These are phyloP conservation scores for Hyles lineata DNA, from an alignment of 2,888 invertebrate genomes.

Conservation along the genomic window DNA sequence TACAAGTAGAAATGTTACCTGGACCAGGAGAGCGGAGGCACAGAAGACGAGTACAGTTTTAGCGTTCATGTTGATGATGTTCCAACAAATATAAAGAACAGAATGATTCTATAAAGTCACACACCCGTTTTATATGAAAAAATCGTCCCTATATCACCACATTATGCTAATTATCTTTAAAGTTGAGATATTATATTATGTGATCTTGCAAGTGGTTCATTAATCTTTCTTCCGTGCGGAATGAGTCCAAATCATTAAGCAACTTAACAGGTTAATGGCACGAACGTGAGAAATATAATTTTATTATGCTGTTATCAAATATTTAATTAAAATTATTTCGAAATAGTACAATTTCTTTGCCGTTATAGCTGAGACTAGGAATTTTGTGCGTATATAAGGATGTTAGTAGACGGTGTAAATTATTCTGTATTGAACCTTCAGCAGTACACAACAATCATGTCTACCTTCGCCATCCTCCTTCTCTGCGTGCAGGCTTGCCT, in stretches of 20 bases:
- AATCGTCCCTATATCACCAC: not conserved
- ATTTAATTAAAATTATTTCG: not conserved
- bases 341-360: not conserved
- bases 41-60: conserved; percentile 12
- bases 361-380: not conserved
- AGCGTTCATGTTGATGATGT: conserved; percentile 11
- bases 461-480: conserved; percentile 44
- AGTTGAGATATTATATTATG: not conserved
- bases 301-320: not conserved
- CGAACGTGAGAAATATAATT: not conserved
- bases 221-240: not conserved
- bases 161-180: not conserved
- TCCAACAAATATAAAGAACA: not conserved
- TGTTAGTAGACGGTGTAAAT: not conserved
- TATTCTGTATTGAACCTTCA: conserved; percentile 15
- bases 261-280: not conserved
- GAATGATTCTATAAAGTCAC: not conserved
- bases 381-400: not conserved
- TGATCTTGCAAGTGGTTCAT: not conserved
- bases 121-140: not conserved
- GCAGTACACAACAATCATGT: conserved; percentile 39
- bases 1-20: not conserved
- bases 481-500: conserved; percentile 53
- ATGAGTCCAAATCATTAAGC: not conserved
- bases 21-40: conserved; percentile 16